phyloP scores from a whole-genome alignment of 2,113 vertebrate species.

The Cygnus atratus region DNA sequence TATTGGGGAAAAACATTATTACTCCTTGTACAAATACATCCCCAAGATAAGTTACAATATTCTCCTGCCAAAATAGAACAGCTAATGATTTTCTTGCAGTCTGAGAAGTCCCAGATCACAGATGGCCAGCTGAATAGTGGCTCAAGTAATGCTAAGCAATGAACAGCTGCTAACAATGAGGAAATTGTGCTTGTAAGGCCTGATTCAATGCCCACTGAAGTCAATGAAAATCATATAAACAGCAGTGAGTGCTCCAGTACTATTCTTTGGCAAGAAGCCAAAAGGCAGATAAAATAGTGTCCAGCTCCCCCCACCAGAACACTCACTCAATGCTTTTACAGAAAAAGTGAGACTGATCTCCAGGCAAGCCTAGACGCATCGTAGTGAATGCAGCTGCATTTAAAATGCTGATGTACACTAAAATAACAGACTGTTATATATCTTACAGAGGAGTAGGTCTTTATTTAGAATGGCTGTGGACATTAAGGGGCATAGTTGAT shows the following conservation, averaged over 20 bases:
- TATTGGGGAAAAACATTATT: conserved; percentile 54
- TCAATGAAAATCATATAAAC: conserved; percentile 56
- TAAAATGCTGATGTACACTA: background rate
- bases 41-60: conserved; percentile 35
- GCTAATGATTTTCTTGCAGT: conserved; percentile 41
- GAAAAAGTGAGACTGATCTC: background rate
- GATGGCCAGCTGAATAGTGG: conserved; percentile 55
- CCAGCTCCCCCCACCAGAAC: background rate
- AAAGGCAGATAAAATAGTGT: background rate
- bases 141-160: conserved; percentile 52
- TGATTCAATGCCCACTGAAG: conserved; percentile 8
- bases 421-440: background rate
- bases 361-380: background rate
- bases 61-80: conserved; percentile 42
- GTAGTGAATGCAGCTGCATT: background rate
- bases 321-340: background rate
- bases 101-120: conserved; percentile 54
- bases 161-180: conserved; percentile 65
- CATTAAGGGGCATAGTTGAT: background rate
- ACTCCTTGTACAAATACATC: conserved; percentile 38
- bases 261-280: conserved; percentile 16
- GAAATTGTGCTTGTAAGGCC: conserved; percentile 59
- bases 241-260: conserved; percentile 19
- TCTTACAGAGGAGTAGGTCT: background rate
- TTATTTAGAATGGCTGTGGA: background rate